Percentiles rank a stretch among this genome's conserved stretches.
phyloP scores from a whole-genome alignment of 1,140 invertebrate genomes.

The Ptiloglossa arizonensis region DNA sequence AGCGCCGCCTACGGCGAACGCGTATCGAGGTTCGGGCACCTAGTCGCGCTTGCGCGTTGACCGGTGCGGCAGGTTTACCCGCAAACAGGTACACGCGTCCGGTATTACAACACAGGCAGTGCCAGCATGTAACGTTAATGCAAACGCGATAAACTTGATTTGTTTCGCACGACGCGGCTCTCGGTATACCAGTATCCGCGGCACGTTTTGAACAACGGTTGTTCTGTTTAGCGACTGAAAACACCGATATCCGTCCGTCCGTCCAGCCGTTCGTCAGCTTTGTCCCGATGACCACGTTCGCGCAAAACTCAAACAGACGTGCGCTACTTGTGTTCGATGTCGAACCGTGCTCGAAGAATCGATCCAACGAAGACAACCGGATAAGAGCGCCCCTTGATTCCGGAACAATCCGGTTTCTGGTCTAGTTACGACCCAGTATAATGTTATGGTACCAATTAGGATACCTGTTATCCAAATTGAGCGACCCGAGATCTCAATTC shows the following conservation, averaged over 20 bases:
- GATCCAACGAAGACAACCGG: constrained; percentile 2
- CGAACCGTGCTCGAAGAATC: constrained; percentile 34
- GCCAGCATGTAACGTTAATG: not conserved
- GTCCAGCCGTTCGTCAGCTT: constrained; percentile 26
- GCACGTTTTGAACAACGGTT: constrained; percentile 54
- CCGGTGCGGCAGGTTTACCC: not conserved
- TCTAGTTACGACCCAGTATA: no score
- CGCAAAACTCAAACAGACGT: constrained; percentile 46
- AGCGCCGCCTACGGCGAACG: no score
- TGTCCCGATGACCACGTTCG: constrained; percentile 45
- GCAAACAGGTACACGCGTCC: no score
- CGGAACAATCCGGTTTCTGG: constrained; percentile 30
- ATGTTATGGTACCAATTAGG: no score
- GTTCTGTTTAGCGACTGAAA: constrained; percentile 61
- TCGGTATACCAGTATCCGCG: not conserved
- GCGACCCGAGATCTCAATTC: no score
- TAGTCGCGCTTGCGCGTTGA: no score
- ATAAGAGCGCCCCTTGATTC: constrained; percentile 2
- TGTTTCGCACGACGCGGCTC: not conserved
- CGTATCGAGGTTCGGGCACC: no score
- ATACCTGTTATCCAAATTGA: no score
- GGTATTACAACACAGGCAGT: not conserved
- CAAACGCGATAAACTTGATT: not conserved
- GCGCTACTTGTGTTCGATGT: constrained; percentile 34
- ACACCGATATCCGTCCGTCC: constrained; percentile 67